A percentile compares a stretch with the other conserved stretches of the same genome.
Conservation (phyloP, 2,113 vertebrate genomes). For the Scophthalmus maximus region DNA sequence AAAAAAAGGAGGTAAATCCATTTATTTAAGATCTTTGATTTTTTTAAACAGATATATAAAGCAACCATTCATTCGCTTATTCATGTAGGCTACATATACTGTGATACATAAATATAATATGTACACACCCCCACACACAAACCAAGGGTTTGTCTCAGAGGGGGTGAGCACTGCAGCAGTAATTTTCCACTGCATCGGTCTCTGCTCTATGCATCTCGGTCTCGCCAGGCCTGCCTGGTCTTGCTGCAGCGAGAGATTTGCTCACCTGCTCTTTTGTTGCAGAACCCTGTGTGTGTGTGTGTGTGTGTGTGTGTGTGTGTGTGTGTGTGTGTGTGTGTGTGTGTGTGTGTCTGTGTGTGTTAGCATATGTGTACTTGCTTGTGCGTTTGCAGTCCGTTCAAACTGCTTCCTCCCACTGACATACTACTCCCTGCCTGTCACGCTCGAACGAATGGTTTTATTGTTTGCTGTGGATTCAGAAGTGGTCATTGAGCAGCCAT, state of each 20-base stretch:
- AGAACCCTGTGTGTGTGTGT: not conserved
- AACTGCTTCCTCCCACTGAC: constrained; percentile 28
- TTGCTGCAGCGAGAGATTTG: constrained; percentile 63
- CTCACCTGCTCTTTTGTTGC: constrained; percentile 61
- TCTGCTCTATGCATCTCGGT: constrained; percentile 19
- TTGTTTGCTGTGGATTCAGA: constrained; percentile 38
- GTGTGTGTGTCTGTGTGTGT: too few species aligned
- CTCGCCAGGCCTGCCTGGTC: constrained; percentile 67
- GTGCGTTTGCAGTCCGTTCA: constrained; percentile 20
- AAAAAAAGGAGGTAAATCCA: not conserved
- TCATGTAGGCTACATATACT: not conserved
- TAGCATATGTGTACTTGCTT: constrained; percentile 10
- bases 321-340: constrained; percentile 2
- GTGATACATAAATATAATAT: not conserved
- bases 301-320: constrained; percentile 9
- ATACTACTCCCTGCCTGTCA: constrained; percentile 8
- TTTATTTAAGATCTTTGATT: constrained; percentile 2
- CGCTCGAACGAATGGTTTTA: constrained; percentile 1
- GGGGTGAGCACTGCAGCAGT: constrained; percentile 56
- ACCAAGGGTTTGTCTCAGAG: constrained; percentile 39
- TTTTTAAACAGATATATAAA: not conserved
- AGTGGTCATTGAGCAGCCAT: constrained; percentile 20
- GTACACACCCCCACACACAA: not conserved
- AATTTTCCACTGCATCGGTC: constrained; percentile 73
- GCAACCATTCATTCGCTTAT: not conserved